Percentiles rank a stretch among this genome's conserved stretches.
phyloP scores from a whole-genome alignment of 2,888 invertebrate species.

The Julus scandinavius region DNA sequence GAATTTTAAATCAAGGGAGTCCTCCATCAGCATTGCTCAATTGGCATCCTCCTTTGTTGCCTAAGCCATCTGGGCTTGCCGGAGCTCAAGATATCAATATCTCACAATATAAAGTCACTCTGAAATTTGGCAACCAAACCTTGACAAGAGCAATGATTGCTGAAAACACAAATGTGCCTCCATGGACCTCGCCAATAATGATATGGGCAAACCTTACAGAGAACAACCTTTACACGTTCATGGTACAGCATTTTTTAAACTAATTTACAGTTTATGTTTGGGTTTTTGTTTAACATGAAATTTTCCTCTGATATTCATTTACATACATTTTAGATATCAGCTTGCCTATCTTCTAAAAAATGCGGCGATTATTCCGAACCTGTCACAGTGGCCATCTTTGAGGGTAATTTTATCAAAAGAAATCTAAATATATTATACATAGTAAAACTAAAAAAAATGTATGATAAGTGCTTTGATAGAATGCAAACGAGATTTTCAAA shows the following conservation, averaged over 20 bases:
- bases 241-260: not conserved
- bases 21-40: slow-evolving; percentile 47
- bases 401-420: slow-evolving; percentile 49
- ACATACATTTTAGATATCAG: slow-evolving; percentile 23
- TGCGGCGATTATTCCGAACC: slow-evolving; percentile 52
- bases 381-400: slow-evolving; percentile 42
- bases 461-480: too few species aligned
- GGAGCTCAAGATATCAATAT: slow-evolving; percentile 45
- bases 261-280: not conserved
- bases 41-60: slow-evolving; percentile 34
- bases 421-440: too few species aligned
- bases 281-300: not conserved
- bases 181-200: slow-evolving; percentile 44
- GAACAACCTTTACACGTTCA: slow-evolving; percentile 50
- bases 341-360: slow-evolving; percentile 44
- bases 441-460: too few species aligned
- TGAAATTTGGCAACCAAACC: not conserved
- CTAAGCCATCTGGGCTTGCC: not conserved
- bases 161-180: slow-evolving; percentile 39
- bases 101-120: slow-evolving; percentile 37
- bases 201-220: slow-evolving; percentile 48
- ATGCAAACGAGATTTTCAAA: too few species aligned
- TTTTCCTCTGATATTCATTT: not conserved
- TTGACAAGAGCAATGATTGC: not conserved
- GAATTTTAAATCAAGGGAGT: slow-evolving; percentile 37